Evolutionary conservation across 1,140 invertebrate species (phyloP), one percentile per base, ranked within the genome.

Genomic region (Scaptomyza montana): DNA sequence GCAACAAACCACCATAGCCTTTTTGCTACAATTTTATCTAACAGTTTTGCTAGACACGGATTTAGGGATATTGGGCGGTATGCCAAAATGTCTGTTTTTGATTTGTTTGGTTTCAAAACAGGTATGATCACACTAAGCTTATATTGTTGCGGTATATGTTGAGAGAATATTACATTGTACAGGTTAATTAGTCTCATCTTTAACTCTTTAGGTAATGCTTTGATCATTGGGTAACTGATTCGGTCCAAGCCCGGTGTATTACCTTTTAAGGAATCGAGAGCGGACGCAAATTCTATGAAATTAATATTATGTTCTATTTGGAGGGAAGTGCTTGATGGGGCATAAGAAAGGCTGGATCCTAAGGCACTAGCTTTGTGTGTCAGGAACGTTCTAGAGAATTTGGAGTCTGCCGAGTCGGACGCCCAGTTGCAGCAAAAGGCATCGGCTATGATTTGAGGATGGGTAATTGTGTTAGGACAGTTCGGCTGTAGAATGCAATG

Each of bases 151-250:
- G n/a, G n/a, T n/a, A n/a, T n/a, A n/a, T n/a, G n/a, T n/a, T n/a
- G n/a, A n/a, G n/a, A n/a, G n/a, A n/a, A n/a, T n/a, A n/a, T n/a
- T n/a, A n/a, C n/a, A n/a, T n/a, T n/a, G 21, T 74, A 63, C 13
- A 64, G n/a, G n/a, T 36, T 3, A n/a, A 70, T 51, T 16, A 43
- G 12, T 53, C 73, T 13, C 10, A 28, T 21, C 19, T 64, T 41
- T 5, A 53, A 13, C 16, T 2, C 16, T 2, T 25, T 25, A 30
- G 47, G 9, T n/a, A n/a, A n/a, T n/a, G n/a, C n/a, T 47, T 55
- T 53, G 10, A 75, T 65, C 60, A 75, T 63, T 19, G 46, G 10
- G 41, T 59, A 71, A 5, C 5, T 46, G 16, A 70, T 70, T 28
- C 60, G 28, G 36, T 70, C 57, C 6, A 25, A 13, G 12, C 60